Conservation (phyloP, 1,140 invertebrate genomes). For the Parapsyche elsis region DNA sequence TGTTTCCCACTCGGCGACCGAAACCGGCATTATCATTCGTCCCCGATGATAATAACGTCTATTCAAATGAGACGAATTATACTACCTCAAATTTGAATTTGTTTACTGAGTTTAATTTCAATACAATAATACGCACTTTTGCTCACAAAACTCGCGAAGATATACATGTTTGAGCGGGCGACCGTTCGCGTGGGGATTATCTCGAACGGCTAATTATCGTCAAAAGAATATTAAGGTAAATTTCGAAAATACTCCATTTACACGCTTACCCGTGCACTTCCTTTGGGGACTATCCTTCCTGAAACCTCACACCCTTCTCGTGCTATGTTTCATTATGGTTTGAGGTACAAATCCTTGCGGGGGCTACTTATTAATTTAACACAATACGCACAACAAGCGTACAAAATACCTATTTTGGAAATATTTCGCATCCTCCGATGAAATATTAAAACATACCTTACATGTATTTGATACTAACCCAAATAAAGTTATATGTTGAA, state of each 20-base stretch:
- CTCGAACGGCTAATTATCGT: constrained; percentile 53
- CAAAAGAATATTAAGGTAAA: constrained; percentile 54
- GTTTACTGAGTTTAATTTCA: neutral
- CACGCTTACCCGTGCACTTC: constrained; percentile 43
- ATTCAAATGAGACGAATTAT: neutral
- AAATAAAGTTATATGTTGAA: too few species aligned
- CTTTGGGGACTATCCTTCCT: constrained; percentile 23
- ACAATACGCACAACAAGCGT: neutral
- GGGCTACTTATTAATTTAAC: constrained; percentile 8
- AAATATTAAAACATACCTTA: too few species aligned
- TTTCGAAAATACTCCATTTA: constrained; percentile 50
- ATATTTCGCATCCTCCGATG: too few species aligned
- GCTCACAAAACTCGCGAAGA: constrained; percentile 8
- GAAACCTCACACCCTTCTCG: neutral
- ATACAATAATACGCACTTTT: neutral
- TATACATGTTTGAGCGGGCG: constrained; percentile 16
- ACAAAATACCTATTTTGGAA: neutral
- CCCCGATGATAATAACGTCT: neutral
- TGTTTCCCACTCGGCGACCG: neutral
- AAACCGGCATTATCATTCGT: neutral
- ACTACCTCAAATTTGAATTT: neutral
- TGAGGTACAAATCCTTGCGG: constrained; percentile 8
- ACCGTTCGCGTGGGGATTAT: constrained; percentile 42
- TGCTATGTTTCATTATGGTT: neutral
- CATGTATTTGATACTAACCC: neutral